Evolutionary conservation across 2,888 invertebrate species (phyloP), one percentile per base, ranked within the genome.

Genomic region (Phyllotreta striolata): DNA sequence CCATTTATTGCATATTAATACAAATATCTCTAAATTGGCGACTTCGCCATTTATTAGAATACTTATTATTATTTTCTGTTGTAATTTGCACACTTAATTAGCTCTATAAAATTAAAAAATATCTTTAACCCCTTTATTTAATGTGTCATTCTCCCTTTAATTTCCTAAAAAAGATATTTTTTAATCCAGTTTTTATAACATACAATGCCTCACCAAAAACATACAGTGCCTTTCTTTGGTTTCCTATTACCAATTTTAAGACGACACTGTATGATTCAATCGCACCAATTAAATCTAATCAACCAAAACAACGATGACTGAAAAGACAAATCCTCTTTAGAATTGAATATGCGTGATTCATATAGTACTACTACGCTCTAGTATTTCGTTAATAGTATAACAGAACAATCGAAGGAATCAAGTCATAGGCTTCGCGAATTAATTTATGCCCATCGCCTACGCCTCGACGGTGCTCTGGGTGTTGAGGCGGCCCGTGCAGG

Each of bases 401-500:
- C 62, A 60, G 60, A 59, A 67, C 63, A 63, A 63, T 24, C 24
- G 24, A 24, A 24, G 24, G 24, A 24, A 24, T 62, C 56, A 56
- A 56, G 55, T 39, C 59, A 55, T 49, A 14, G 49, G 12, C 49
- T 35, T 49, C 34, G 35, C 35, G 38, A 34, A 61, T 63, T 62
- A 66, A 66, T 64, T 66, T 56, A 59, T 63, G 64, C 66, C 63
- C 57, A 66, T 63, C 24, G 58, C 68, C 59, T 60, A 60, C 59
- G 52, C 59, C 38, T 13, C 14, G 55, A 55, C 49, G 41, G 51
- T 60, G 58, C 59, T 12, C 51, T 38, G 61, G 66, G 65, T 62
- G 52, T 55, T 65, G 65, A 63, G 65, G 65, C 63, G 69, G 67
- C 69, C 64, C 65, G 71, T 71, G 74, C 74, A 75, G 75, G 74